Evolutionary conservation across 2,797 vertebrate species (phyloP), one percentile per base, ranked within the genome.

Genomic region (Pipistrellus pipistrellus): DNA sequence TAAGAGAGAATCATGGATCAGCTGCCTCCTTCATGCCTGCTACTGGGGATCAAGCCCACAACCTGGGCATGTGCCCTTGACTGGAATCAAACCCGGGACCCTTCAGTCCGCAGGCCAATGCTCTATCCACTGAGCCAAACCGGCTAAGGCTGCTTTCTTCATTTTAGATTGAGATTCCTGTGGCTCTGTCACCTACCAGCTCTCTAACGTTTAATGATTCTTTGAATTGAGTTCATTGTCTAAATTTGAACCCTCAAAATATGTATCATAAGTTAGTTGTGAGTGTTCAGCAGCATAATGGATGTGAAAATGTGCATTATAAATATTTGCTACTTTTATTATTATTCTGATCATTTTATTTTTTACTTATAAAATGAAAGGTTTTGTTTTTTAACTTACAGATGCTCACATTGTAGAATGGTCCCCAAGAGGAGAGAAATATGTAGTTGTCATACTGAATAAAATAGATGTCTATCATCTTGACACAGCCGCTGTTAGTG

Each of bases 321-420:
- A 64, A 62, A 41, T 69, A 68, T 68, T 91, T 84, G 12, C 17
- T 82, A 0, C 78, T 73, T 93, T 93, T 92, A 69, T 53, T 59
- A 57, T 35, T 55, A 72, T 8, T 64, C 1, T 64, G 53, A 12
- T 92, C n/a, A 30, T 57, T 86, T 88, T 75, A 20, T 32, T 82
- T 88, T 51, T 85, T 64, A 30, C 51, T 85, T 44, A 15, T 62
- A 51, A 95, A 81, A 41, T 69, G 35, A 75, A 55, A 35, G 25
- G 12, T 35, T 53, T 92, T 76, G 11, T 86, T 90, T 71, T 81
- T 64, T 48, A 73, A 78, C 71, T 82, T 96, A n/a, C 96, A 99
- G 99, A 98, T 97, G 99, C 99, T 57, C 98, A 99, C 91, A 99
- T 99, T 76, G 99, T 99, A 73, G 98, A 98, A 90, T 99, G 99